phyloP scores from a whole-genome alignment of 2,113 vertebrate species.

The Phasianus colchicus region DNA sequence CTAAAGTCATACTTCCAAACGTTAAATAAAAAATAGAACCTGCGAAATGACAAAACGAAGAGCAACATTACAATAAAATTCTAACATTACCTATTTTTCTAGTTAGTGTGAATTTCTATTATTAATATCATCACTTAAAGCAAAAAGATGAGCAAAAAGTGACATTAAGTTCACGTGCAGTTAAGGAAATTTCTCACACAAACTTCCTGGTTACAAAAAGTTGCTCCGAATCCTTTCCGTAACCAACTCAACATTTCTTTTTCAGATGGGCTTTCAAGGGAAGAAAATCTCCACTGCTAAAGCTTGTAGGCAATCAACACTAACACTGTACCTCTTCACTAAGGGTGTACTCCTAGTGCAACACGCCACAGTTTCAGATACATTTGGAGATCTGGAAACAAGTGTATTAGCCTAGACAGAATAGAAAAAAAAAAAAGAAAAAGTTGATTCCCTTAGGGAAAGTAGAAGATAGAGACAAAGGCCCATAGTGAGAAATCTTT shows the following conservation, averaged over 20 bases:
- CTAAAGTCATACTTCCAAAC: neutral
- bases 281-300: neutral
- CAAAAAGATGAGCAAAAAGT: neutral
- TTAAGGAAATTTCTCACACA: neutral
- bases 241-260: neutral
- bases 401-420: neutral
- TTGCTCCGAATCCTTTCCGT: neutral
- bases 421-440: neutral
- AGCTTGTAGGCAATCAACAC: neutral
- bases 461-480: neutral
- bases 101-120: neutral
- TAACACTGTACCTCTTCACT: neutral
- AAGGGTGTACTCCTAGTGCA: neutral
- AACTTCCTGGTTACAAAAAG: neutral
- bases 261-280: neutral
- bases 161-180: neutral
- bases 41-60: neutral
- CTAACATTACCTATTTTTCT: neutral
- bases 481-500: neutral
- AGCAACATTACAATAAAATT: neutral
- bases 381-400: neutral
- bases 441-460: neutral
- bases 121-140: neutral
- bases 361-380: neutral
- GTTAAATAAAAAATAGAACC: neutral